Evolutionary conservation across 2,888 invertebrate species (phyloP).

Genomic region (Hybos culiciformis): DNA sequence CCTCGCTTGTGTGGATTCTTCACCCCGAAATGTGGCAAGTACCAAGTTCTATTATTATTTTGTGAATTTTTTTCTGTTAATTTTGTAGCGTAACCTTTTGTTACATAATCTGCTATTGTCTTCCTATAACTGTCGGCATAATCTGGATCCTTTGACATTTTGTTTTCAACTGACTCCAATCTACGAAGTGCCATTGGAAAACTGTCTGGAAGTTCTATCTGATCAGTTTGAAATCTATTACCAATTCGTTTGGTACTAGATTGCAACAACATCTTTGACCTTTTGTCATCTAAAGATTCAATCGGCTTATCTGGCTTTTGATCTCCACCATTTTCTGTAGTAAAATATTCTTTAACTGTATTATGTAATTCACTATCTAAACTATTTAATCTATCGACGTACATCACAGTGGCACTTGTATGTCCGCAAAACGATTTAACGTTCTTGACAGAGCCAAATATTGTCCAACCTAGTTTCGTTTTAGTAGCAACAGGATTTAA

Average conservation of each 20-base stretch:
- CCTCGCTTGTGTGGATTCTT: constrained; percentile 20
- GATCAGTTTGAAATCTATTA: constrained; percentile 9
- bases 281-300: constrained; percentile 7
- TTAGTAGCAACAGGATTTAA: constrained; percentile 1
- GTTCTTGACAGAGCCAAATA: constrained; percentile 1
- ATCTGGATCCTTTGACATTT: constrained; percentile 10
- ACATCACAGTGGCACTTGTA: not conserved
- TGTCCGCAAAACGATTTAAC: too few species aligned
- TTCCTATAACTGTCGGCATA: constrained; percentile 11
- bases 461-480: constrained; percentile 6
- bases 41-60: constrained; percentile 16
- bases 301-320: not conserved
- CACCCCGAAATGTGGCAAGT: constrained; percentile 20
- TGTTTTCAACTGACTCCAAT: constrained; percentile 12
- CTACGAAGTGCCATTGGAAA: constrained; percentile 14
- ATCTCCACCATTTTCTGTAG: not conserved
- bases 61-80: constrained; percentile 12
- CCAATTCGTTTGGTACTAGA: constrained; percentile 4
- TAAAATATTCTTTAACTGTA: constrained; percentile 4
- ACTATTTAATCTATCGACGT: not conserved
- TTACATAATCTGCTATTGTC: constrained; percentile 13
- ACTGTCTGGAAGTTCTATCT: constrained; percentile 11
- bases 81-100: constrained; percentile 15
- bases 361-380: not conserved
- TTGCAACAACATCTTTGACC: constrained; percentile 4